Base-by-base conservation (phyloP, 2,113 vertebrate species). In the Sakesphorus luctuosus region DNA sequence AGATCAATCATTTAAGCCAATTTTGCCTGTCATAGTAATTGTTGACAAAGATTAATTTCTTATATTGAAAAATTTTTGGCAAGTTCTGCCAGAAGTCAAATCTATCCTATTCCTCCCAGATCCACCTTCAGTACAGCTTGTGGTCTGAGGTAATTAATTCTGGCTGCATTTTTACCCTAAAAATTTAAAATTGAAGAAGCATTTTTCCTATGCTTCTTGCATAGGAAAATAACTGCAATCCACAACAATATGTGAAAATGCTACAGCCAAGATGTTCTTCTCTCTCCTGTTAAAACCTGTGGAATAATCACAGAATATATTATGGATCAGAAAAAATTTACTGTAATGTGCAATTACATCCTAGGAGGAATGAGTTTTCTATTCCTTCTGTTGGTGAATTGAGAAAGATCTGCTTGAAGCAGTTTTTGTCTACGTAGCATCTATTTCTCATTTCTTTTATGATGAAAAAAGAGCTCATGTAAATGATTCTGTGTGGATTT, bases 1-100 rank as follows among this genome's bases (percentile, higher is more conserved):
- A 80, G 40, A 96, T 95, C 91, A 94, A 96, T 94, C 88, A 92
- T 93, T 96, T 85, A 92, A 95, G 75, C 56, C 71, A 89, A 84
- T 95, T 97, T 96, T 89, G 17, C 12, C 79, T 95, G 77, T 84
- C 95, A 94, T 61, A 36, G 17, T 92, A 72, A 85, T 68, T 83
- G 75, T 76, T 95, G 74, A 94, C 78, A 88, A 92, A 94, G 86
- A 95, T 93, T 75, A 95, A 93, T 89, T 87, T 14, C 50, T 35
- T 63, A 49, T 71, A 78, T 38, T 55, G 13, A 26, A 87, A 77
- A 58, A 90, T 83, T 73, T 91, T 67, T 89, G 65, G 26, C 63
- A 85, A 68, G 23, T 66, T 85, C 71, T 92, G 20, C 20, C 66
- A 69, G 81, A 92, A 94, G 47, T 29, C 47, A 56, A n/a, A 74